phyloP scores from a whole-genome alignment of 1,140 invertebrate species.

The Trachelipus rathkii region DNA sequence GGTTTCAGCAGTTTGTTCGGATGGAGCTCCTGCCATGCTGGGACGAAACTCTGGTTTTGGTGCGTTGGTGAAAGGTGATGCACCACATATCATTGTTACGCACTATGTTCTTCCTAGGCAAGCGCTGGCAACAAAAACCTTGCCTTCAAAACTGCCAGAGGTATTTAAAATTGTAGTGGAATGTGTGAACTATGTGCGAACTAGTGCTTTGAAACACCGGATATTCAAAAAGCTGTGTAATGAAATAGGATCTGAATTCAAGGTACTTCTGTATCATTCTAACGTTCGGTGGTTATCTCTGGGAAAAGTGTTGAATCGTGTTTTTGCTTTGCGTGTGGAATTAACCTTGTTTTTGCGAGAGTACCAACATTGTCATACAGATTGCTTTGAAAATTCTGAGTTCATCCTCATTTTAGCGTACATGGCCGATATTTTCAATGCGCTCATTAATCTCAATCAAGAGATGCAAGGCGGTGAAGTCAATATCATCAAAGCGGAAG shows the following conservation, averaged over 20 bases:
- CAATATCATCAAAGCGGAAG: conserved; percentile 38
- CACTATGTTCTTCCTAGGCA: conserved; percentile 28
- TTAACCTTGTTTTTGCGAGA: conserved; percentile 34
- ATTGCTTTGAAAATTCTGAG: conserved; percentile 34
- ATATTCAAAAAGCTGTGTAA: conserved; percentile 30
- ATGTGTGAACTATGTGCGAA: conserved; percentile 28
- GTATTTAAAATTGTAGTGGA: conserved; percentile 20
- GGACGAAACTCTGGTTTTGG: conserved; percentile 35
- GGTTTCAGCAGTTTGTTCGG: conserved; percentile 36
- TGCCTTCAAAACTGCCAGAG: conserved; percentile 19
- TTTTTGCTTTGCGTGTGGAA: conserved; percentile 34
- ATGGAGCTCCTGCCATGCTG: conserved; percentile 34
- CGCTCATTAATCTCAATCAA: conserved; percentile 33
- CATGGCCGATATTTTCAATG: conserved; percentile 36
- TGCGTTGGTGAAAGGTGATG: conserved; percentile 34
- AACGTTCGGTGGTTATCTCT: conserved; percentile 23
- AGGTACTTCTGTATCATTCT: conserved; percentile 30
- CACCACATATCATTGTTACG: conserved; percentile 31
- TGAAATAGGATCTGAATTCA: conserved; percentile 36
- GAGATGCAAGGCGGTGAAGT: conserved; percentile 41
- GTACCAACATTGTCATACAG: conserved; percentile 27
- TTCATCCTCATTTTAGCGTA: conserved; percentile 42
- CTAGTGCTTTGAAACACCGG: conserved; percentile 26
- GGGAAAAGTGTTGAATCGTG: conserved; percentile 37
- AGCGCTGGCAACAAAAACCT: conserved; percentile 22